These are phyloP conservation scores for Lepidochrysops patricia DNA, from an alignment of 2,888 invertebrate species.

Conservation along the genomic window DNA sequence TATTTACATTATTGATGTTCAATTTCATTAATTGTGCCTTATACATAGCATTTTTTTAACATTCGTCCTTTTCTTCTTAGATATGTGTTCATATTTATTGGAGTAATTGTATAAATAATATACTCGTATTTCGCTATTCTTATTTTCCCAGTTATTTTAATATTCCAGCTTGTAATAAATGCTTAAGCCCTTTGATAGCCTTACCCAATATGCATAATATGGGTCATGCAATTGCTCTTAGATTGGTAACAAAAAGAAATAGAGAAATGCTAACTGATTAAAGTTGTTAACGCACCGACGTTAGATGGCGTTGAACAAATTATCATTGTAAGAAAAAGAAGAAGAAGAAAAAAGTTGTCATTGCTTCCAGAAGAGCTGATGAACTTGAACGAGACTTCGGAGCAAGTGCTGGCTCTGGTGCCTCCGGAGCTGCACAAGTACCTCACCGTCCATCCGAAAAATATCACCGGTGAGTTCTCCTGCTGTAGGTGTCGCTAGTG, in stretches of 20 bases:
- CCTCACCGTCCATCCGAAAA: conserved; percentile 79
- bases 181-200: no score
- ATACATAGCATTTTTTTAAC: neutral
- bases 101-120: no score
- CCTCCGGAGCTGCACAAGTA: conserved; percentile 88
- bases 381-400: conserved; percentile 81
- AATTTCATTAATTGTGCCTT: neutral
- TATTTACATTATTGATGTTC: neutral
- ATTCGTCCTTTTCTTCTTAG: neutral
- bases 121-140: no score
- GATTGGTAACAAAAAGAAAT: no score
- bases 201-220: no score
- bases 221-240: no score
- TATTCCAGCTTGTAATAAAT: no score
- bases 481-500: no score
- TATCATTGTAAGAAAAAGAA: no score
- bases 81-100: neutral
- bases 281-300: no score
- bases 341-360: neutral
- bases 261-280: no score
- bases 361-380: conserved; percentile 63
- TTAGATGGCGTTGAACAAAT: neutral
- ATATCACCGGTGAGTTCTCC: conserved; percentile 61
- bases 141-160: no score
- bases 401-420: conserved; percentile 86